Base-by-base conservation (phyloP, 2,888 invertebrate species). In the Brenthis ino region DNA sequence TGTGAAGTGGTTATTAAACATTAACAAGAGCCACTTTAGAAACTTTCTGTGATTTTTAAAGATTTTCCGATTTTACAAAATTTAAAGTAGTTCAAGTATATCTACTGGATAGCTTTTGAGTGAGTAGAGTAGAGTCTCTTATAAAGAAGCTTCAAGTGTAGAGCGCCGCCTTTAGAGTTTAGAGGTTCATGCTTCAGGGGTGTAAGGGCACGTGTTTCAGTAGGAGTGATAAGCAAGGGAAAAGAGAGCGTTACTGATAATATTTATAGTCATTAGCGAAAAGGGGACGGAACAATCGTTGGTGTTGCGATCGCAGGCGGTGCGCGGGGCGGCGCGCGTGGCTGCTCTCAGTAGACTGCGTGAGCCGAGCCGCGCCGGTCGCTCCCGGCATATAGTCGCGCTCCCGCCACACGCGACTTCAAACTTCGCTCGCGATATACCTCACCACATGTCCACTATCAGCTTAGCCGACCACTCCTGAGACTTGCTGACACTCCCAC, bases 341-440 rank as follows among this genome's bases (percentile, higher is more conserved):
- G 85, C 81, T 58, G 91, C 88, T 90, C 79, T 93, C 94, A 95
- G 94, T 94, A 94, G 94, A 94, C 91, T 94, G 94, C 94, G 94
- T 93, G 94, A 94, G 94, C 94, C 94, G 94, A 94, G 94, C 94
- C 88, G 90, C 93, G 94, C 90, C 93, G 94, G 90, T 88, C 90
- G 91, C 84, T 82, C 79, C 82, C 84, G 84, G 83, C 84, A 79
- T 75, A 80, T 76, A 83, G 80, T 84, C 85, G 87, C 85, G 85
- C 86, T 83, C 86, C 81, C 83, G 80, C 80, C 89, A 80, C 85
- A 82, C 86, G 85, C 85, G 86, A 83, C 80, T 75, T 78, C 84
- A 91, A 91, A 91, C 91, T 91, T 91, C 92, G 87, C 89, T 87
- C 91, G 89, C 86, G 83, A 82, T 79, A 79, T 80, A 79, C 79